Base-by-base conservation (phyloP, 2,113 vertebrate genomes). In the Lota lota region DNA sequence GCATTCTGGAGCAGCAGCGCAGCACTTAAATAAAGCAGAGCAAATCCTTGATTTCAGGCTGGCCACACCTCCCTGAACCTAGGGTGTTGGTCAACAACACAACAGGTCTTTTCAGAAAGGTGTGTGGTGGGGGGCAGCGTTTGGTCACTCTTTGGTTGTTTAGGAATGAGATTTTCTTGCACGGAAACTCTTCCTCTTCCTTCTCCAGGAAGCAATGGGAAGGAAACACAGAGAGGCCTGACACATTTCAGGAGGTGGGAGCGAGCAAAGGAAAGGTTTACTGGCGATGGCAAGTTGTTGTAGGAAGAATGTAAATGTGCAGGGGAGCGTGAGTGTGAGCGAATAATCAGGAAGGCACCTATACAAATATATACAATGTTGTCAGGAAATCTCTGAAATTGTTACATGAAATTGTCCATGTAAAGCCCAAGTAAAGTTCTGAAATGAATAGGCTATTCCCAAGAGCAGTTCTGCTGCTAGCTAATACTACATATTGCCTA, bases 151-250 rank as follows among this genome's bases (percentile, higher is more conserved):
- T 79, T 70, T 51, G 73, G 82, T 75, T 76, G 66, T 68, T 47
- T 61, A 88, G 77, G 85, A 91, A 89, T 88, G 83, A 68, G 53
- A 75, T 82, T 81, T 63, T 73, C 87, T 88, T 83, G 75, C 70
- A 85, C 85, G 88, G 87, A 91, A 88, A 89, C 85, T 82, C 85
- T 79, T 79, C 73, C 79, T 56, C 53, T n/a, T 56, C 53, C 53
- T 82, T 54, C 83, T 81, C 53, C 70, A 69, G 77, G 77, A 79
- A 79, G 79, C 40, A 68, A 68, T 22, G 72, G 50, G 84, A 83
- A 86, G 87, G 86, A 88, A 88, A 81, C 79, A 68, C 61, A 76
- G 65, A 78, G 69, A 75, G 75, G 73, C 86, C 80, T 83, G 81
- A 84, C 80, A 87, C 83, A 81, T 86, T 80, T 82, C 50, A 72